Base-by-base conservation (phyloP, 2,797 vertebrate genomes). In the Catamblyrhynchus diadema region DNA sequence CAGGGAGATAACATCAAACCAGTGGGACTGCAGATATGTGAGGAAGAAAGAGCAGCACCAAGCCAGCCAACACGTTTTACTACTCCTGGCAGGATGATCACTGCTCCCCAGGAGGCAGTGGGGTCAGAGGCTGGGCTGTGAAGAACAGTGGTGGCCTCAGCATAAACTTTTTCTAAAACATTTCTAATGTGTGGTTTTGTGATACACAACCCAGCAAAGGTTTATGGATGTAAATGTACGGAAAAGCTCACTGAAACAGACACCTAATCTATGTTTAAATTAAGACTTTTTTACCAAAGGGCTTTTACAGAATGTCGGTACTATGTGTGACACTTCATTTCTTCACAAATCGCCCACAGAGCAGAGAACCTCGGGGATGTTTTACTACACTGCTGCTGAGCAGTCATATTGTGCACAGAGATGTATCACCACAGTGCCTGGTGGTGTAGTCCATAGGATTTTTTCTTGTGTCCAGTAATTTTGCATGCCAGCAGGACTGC, bases 341-440 rank as follows among this genome's bases (percentile, higher is more conserved):
- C 42, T 83, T 90, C 69, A 69, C 41, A 93, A 75, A 75, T 64
- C 54, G 19, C 62, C 14, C 4, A 33, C 50, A 21, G 33, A 75
- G 37, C 72, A 72, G 60, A 65, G 33, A 82, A 62, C 39, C 32
- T 83, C 2, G 0, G 24, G n/a, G n/a, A 30, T 41, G 35, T 65
- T 83, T 90, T 69, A 69, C 41, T 60, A 59, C 39, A 32, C 41
- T 61, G 21, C 64, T 75, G 33, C 67, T 72, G 67, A 88, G 72
- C 51, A 62, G 69, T 30, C 35, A 66, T 20, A 15, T 4, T 9
- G 5, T 13, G 35, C 12, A 7, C 17, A 53, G 60, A 73, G n/a
- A 35, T 65, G 2, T 3, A 54, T 37, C 39, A 47, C 27, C n/a
- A 44, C 1, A 14, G 81, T 1, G 4, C 35, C 56, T 8, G 2